Evolutionary conservation across 2,888 invertebrate genomes (phyloP).

Genomic region (Bugula neritina): DNA sequence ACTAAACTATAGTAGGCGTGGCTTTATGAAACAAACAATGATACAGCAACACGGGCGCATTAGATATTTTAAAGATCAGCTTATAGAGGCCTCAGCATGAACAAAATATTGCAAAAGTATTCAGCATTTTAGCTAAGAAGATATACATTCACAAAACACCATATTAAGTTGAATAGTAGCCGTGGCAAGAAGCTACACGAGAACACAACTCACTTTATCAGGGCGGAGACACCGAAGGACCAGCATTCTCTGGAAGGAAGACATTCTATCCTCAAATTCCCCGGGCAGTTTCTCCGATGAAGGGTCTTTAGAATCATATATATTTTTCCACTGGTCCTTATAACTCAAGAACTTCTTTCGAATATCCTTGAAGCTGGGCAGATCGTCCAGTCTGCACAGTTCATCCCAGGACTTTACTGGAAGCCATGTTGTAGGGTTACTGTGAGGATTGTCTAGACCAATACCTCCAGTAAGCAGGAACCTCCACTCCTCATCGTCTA

Average conservation of each 20-base stretch:
- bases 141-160: too few species aligned
- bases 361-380: slow-evolving; percentile 45
- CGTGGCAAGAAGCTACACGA: too few species aligned
- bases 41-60: too few species aligned
- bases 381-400: slow-evolving; percentile 51
- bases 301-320: slow-evolving; percentile 61
- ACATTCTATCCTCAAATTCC: slow-evolving; percentile 50
- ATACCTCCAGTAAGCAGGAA: slow-evolving; percentile 82
- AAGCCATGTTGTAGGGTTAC: slow-evolving; percentile 77
- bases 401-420: slow-evolving; percentile 65
- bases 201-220: slow-evolving; percentile 53
- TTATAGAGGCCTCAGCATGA: too few species aligned
- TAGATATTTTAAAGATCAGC: too few species aligned
- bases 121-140: too few species aligned
- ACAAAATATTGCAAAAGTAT: too few species aligned
- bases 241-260: slow-evolving; percentile 51
- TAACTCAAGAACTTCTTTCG: slow-evolving; percentile 47
- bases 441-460: slow-evolving; percentile 68
- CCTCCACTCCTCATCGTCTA: slow-evolving; percentile 67
- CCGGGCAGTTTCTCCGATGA: slow-evolving; percentile 46
- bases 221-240: slow-evolving; percentile 54
- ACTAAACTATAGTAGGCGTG: too few species aligned
- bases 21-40: too few species aligned
- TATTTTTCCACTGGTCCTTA: slow-evolving; percentile 59
- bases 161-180: too few species aligned